phyloP scores from a whole-genome alignment of 1,140 invertebrate species.

The Drosophila persimilis region DNA sequence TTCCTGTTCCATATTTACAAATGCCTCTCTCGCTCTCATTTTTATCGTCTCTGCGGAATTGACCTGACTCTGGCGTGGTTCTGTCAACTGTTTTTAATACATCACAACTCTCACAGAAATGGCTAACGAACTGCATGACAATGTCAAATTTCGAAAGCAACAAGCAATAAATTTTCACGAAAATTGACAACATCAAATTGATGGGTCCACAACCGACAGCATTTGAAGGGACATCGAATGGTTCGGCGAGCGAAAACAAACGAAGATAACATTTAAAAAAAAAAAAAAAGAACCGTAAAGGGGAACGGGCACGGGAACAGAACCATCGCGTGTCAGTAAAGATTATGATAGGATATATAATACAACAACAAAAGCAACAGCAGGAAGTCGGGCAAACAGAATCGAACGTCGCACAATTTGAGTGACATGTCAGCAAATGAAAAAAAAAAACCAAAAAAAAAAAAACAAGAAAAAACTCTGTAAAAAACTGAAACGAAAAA shows the following conservation, averaged over 20 bases:
- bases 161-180: constrained; percentile 79
- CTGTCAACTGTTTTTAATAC: constrained; percentile 61
- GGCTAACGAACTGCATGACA: constrained; percentile 79
- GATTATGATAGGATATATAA: constrained; percentile 77
- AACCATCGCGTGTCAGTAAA: constrained; percentile 73
- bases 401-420: constrained; percentile 67
- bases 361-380: constrained; percentile 43
- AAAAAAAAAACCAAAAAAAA: constrained; percentile 6
- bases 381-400: constrained; percentile 53
- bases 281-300: constrained; percentile 19
- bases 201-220: constrained; percentile 54
- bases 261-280: constrained; percentile 61
- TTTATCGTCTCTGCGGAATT: too few species aligned
- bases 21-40: background rate
- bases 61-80: constrained; percentile 8
- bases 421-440: constrained; percentile 65
- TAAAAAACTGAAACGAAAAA: constrained; percentile 16
- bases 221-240: constrained; percentile 55
- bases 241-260: constrained; percentile 26
- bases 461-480: constrained; percentile 12
- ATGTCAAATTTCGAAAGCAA: constrained; percentile 74
- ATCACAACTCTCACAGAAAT: constrained; percentile 51
- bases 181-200: constrained; percentile 81
- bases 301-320: constrained; percentile 9
- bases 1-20: too few species aligned